Conservation (phyloP, 2,797 vertebrate species). For the Allobates femoralis region DNA sequence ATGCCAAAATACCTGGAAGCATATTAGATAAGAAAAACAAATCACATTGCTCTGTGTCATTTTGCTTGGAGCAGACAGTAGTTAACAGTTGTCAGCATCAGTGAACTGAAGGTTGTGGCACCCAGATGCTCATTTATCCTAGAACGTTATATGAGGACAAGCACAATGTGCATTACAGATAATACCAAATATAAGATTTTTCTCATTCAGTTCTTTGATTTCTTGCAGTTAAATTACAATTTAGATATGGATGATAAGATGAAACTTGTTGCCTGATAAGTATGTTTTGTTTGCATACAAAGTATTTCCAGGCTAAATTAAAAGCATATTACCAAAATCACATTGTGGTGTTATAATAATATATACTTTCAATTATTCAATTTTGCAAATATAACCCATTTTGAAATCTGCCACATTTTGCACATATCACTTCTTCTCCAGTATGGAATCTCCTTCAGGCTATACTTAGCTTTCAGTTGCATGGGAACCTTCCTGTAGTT, state of each 20-base stretch:
- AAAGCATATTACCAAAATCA: no score
- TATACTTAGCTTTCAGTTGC: no score
- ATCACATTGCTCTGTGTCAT: constrained; percentile 7
- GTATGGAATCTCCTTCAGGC: no score
- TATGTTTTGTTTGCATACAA: neutral
- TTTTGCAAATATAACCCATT: no score
- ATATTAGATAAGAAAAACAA: neutral
- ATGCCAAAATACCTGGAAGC: neutral
- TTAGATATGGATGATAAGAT: neutral
- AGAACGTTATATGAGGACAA: constrained; percentile 40
- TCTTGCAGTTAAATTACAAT: neutral
- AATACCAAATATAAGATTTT: neutral
- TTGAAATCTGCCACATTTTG: no score
- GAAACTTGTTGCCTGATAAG: neutral
- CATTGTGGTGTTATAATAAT: no score
- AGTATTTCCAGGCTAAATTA: neutral
- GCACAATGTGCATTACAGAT: neutral
- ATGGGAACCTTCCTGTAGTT: no score
- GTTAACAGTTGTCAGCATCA: constrained; percentile 51
- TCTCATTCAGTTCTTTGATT: neutral
- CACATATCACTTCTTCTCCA: no score
- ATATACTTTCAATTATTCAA: no score
- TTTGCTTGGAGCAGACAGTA: constrained; percentile 42
- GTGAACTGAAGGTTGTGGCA: constrained; percentile 42
- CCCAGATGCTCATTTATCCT: constrained; percentile 49